Conservation (phyloP, 2,888 invertebrate species). For the Mamestra brassicae region DNA sequence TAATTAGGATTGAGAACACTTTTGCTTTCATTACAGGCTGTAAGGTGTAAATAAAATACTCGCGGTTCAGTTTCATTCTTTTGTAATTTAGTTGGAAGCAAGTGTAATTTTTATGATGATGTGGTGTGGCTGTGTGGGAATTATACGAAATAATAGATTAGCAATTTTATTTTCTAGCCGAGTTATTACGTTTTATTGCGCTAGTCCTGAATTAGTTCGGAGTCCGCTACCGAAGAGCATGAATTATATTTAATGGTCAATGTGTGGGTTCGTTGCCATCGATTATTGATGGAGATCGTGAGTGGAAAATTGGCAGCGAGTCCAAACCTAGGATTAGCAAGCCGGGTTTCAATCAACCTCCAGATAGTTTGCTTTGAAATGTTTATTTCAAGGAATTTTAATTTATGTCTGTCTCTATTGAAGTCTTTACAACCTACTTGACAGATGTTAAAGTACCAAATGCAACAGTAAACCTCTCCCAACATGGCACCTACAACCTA, state of each 20-base stretch:
- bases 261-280: conserved; percentile 45
- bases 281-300: conserved; percentile 56
- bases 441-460: conserved; percentile 27
- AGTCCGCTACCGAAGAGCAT: conserved; percentile 48
- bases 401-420: background rate
- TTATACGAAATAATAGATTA: conserved; percentile 57
- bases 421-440: conserved; percentile 13
- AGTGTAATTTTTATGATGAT: conserved; percentile 58
- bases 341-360: conserved; percentile 21
- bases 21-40: conserved; percentile 65
- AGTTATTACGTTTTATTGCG: conserved; percentile 60
- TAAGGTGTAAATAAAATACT: conserved; percentile 56
- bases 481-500: conserved; percentile 52
- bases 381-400: conserved; percentile 30
- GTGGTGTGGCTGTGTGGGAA: conserved; percentile 60
- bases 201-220: conserved; percentile 43
- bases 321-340: conserved; percentile 44
- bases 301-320: conserved; percentile 48
- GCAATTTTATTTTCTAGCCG: conserved; percentile 52
- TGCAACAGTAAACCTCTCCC: conserved; percentile 52
- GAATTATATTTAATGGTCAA: conserved; percentile 54
- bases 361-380: conserved; percentile 14
- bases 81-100: conserved; percentile 49
- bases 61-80: conserved; percentile 51
- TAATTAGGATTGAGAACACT: conserved; percentile 68